Evolutionary conservation across 1,140 invertebrate species (phyloP).

Genomic region (Drosophila athabasca): DNA sequence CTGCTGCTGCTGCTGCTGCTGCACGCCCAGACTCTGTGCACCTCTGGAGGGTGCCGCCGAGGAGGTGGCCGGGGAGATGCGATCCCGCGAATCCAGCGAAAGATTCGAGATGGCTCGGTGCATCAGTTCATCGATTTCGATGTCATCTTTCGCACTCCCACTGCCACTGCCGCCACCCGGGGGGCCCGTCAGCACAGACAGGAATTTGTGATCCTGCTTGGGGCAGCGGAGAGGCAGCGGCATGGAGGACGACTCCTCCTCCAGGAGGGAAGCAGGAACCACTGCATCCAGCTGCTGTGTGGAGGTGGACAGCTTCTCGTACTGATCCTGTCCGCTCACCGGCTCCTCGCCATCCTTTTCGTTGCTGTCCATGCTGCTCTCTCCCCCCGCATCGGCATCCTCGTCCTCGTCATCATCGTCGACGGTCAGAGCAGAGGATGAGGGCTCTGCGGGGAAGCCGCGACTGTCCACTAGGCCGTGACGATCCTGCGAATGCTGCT

Average conservation of each 20-base stretch:
- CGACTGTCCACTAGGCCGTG: slow-evolving; percentile 70
- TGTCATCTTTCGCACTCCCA: slow-evolving; percentile 65
- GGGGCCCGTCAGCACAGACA: slow-evolving; percentile 45
- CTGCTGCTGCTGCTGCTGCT: slow-evolving; percentile 66
- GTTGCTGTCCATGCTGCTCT: slow-evolving; percentile 75
- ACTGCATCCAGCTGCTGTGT: slow-evolving; percentile 65
- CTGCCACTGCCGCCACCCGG: slow-evolving; percentile 29
- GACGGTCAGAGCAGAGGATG: slow-evolving; percentile 72
- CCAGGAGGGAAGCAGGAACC: neutral
- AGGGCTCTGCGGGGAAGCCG: slow-evolving; percentile 72
- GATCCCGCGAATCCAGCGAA: slow-evolving; percentile 78
- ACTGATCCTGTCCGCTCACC: slow-evolving; percentile 68
- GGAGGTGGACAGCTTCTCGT: slow-evolving; percentile 76
- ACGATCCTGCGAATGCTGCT: slow-evolving; percentile 25
- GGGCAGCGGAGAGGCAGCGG: slow-evolving; percentile 43
- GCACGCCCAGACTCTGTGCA: slow-evolving; percentile 24
- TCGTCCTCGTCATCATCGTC: slow-evolving; percentile 79
- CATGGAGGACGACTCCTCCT: neutral
- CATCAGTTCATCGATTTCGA: slow-evolving; percentile 83
- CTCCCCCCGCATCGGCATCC: slow-evolving; percentile 66
- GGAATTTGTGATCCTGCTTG: slow-evolving; percentile 76
- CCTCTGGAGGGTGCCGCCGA: slow-evolving; percentile 55
- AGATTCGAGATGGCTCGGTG: slow-evolving; percentile 82
- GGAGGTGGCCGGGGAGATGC: slow-evolving; percentile 69
- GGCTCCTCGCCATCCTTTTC: slow-evolving; percentile 64